These are phyloP conservation scores for Maconellicoccus hirsutus DNA, from an alignment of 1,140 invertebrate genomes.

Conservation along the genomic window DNA sequence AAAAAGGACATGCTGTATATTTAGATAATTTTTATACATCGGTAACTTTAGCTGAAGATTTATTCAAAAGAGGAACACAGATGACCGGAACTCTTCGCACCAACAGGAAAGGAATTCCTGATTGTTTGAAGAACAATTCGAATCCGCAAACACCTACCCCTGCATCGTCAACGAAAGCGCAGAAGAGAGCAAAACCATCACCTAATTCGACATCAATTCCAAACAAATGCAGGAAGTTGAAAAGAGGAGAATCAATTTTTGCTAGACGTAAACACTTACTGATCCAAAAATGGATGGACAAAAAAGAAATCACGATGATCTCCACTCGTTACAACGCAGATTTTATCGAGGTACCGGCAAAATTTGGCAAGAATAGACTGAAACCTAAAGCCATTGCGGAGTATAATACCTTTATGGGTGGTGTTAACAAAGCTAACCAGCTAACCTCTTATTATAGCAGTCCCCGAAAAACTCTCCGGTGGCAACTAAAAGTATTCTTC, in stretches of 20 bases:
- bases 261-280: neutral
- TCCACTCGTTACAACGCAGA: neutral
- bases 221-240: no score
- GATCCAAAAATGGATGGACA: conserved; percentile 16
- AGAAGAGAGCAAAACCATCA: no score
- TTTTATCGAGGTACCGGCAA: neutral
- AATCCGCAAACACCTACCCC: no score
- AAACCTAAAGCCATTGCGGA: conserved; percentile 29
- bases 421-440: conserved; percentile 35
- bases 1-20: conserved; percentile 18
- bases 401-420: conserved; percentile 36
- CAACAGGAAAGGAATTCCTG: neutral
- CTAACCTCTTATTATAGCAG: conserved; percentile 33
- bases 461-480: conserved; percentile 33
- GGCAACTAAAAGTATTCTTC: conserved; percentile 35
- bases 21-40: conserved; percentile 20
- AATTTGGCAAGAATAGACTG: neutral
- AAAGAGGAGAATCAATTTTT: neutral
- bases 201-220: no score
- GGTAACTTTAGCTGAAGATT: neutral
- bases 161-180: no score
- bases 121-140: neutral
- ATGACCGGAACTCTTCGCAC: neutral
- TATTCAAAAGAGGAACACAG: neutral
- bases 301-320: neutral